phyloP scores from a whole-genome alignment of 2,888 invertebrate species.

The Drosophila hamatofila region DNA sequence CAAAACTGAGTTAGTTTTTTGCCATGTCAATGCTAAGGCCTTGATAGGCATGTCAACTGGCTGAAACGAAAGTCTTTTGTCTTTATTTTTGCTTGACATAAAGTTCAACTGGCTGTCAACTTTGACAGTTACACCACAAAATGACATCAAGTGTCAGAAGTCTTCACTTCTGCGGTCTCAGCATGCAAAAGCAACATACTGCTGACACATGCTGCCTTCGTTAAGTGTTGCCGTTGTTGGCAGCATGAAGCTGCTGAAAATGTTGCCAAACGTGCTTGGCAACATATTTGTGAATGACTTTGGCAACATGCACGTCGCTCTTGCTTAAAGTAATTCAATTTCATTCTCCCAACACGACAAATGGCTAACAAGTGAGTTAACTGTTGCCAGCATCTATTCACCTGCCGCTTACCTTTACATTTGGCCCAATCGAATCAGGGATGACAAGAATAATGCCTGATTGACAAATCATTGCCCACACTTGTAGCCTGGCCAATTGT shows the following conservation, averaged over 20 bases:
- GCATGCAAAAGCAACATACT: conserved; percentile 4
- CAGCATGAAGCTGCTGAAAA: conserved; percentile 36
- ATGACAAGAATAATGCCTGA: conserved; percentile 31
- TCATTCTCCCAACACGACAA: conserved; percentile 6
- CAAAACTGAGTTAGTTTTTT: background rate
- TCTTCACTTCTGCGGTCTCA: background rate
- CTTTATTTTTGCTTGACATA: background rate
- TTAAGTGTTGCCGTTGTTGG: conserved; percentile 50
- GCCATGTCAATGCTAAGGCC: background rate
- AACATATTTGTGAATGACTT: background rate
- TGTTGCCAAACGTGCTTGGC: conserved; percentile 18
- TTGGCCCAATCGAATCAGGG: conserved; percentile 54
- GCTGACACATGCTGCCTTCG: conserved; percentile 53
- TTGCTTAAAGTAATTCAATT: background rate
- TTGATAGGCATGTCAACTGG: background rate
- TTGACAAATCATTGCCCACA: conserved; percentile 38
- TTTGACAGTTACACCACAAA: background rate
- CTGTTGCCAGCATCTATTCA: conserved; percentile 54
- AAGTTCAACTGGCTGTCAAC: conserved; percentile 9
- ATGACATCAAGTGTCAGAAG: background rate
- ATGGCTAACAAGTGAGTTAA: conserved; percentile 59
- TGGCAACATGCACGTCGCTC: background rate
- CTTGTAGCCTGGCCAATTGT: conserved; percentile 11
- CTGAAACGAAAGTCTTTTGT: background rate
- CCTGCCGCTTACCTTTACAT: conserved; percentile 5